Base-by-base conservation (phyloP, 2,888 invertebrate species). In the Bellardia bayeri region DNA sequence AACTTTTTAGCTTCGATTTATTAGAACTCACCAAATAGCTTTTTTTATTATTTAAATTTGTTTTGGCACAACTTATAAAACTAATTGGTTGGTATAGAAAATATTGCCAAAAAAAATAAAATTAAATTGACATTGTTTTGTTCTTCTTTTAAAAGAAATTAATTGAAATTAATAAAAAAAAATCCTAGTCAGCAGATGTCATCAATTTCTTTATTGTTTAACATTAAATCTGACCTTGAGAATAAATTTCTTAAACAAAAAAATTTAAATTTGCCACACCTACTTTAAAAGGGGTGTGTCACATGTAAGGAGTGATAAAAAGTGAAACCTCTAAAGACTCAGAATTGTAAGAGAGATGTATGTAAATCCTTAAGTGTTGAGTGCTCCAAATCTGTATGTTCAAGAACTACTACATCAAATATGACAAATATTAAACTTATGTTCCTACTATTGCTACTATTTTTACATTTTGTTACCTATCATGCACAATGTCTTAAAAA, bases 101-200 rank as follows among this genome's bases (percentile, higher is more conserved):
- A n/a, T 63, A 37, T 16, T n/a, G 14, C 30, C 14, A 40, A 37
- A 40, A 63, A 37, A 23, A 23, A 23, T 23, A n/a, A 63, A 63
- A 63, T 37, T 63, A 63, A 63, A 37, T 63, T 63, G 37, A 63
- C 37, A 63, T 63, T 63, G 63, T 63, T 63, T 7, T 37, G 63
- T n/a, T 63, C 14, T 63, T 63, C 7, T 37, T 40, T 37, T 63
- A 37, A 7, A 37, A 37, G n/a, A 63, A 63, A 63, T 63, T 37
- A 37, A 37, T 63, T 37, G 40, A 63, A 30, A 30, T 13, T 11
- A 61, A 33, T 13, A 8, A 30, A 33, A 23, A 23, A 33, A 14
- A 33, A 30, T 58, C 14, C 23, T 56, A 9, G 56, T 16, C 56
- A 56, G 8, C 45, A 45, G 13, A 45, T 45, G 11, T 45, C 2